Evolutionary conservation across 2,888 invertebrate genomes (phyloP).

Genomic region (Pemphredon lugubris): DNA sequence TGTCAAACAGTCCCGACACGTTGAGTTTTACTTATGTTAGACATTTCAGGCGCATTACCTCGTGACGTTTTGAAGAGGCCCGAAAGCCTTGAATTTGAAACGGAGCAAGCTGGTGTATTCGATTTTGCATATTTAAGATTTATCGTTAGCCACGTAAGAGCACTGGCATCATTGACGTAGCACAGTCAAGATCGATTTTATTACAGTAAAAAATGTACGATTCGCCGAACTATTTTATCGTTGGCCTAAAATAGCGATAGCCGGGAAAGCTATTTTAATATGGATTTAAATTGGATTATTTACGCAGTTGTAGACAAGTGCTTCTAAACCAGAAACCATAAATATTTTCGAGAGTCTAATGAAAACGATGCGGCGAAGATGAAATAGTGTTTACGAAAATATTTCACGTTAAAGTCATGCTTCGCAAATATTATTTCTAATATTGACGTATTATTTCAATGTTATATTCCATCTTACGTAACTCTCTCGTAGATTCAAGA

Average conservation of each 20-base stretch:
- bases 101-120: not conserved
- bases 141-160: not conserved
- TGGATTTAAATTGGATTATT: not conserved
- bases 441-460: too few species aligned
- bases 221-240: not conserved
- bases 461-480: too few species aligned
- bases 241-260: not conserved
- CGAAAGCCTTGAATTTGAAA: slow-evolving; percentile 11
- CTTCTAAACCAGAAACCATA: not conserved
- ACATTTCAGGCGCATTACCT: slow-evolving; percentile 19
- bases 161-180: not conserved
- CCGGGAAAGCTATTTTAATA: not conserved
- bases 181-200: not conserved
- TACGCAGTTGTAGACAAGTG: not conserved
- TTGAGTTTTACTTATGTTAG: not conserved
- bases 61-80: not conserved
- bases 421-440: too few species aligned
- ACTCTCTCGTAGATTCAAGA: too few species aligned
- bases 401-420: too few species aligned
- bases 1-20: slow-evolving; percentile 17
- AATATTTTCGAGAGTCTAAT: not conserved
- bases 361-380: not conserved
- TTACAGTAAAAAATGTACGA: not conserved
- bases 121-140: not conserved
- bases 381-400: not conserved